These are phyloP conservation scores for Pelmatolapia mariae DNA, from an alignment of 2,113 vertebrate species.

Conservation along the genomic window DNA sequence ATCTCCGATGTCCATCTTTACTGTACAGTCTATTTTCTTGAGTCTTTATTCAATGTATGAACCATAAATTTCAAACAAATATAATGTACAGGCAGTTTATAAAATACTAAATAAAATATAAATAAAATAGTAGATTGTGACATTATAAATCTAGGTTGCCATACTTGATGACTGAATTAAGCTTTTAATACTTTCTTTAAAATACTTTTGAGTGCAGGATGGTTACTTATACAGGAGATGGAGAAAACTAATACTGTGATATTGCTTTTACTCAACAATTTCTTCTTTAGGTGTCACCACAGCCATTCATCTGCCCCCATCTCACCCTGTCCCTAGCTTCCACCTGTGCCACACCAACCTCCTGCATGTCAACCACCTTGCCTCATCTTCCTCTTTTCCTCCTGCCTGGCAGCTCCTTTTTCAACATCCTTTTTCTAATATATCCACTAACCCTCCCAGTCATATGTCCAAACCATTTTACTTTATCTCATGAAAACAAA, in stretches of 20 bases:
- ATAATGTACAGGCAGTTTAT: not conserved
- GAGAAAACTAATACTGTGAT: not conserved
- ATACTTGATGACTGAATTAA: not conserved
- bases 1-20: not conserved
- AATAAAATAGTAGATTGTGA: not conserved
- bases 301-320: not conserved
- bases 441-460: not conserved
- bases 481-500: not conserved
- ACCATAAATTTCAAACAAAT: not conserved
- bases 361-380: not conserved
- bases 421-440: not conserved
- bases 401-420: not conserved
- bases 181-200: not conserved
- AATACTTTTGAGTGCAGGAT: not conserved
- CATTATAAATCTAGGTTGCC: not conserved
- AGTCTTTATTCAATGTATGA: not conserved
- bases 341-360: not conserved
- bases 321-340: not conserved
- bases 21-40: not conserved
- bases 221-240: not conserved
- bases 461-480: not conserved
- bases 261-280: not conserved
- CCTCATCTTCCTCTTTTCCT: not conserved
- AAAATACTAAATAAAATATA: not conserved
- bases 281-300: not conserved